A percentile compares a stretch with the other conserved stretches of the same genome.
Evolutionary conservation across 23 tunicate genomes (phyloP).

Genomic region (Trididemnum nubilum): DNA sequence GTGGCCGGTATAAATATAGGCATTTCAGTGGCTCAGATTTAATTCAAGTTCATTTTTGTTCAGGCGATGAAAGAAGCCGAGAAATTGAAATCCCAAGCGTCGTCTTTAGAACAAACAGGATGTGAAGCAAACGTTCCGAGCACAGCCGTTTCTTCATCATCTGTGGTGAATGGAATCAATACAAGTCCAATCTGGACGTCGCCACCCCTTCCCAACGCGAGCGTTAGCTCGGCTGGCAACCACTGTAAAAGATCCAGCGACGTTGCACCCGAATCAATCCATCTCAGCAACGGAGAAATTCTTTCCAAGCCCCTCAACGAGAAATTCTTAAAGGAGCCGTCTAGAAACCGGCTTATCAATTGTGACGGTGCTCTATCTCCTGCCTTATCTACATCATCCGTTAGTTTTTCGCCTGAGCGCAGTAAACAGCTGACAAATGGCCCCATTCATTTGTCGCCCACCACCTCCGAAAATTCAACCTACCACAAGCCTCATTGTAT

Average conservation of each 20-base stretch:
- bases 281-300: slow-evolving; percentile 19
- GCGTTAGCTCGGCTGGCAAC: slow-evolving; percentile 11
- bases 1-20: too few relatives aligned
- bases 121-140: background rate
- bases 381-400: slow-evolving; percentile 23
- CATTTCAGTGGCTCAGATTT: too few relatives aligned
- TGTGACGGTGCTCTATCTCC: slow-evolving; percentile 34
- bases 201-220: slow-evolving; percentile 2
- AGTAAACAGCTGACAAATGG: slow-evolving; percentile 19
- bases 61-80: slow-evolving; percentile 25
- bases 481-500: background rate
- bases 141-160: slow-evolving; percentile 13
- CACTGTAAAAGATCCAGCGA: background rate
- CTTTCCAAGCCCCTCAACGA: slow-evolving; percentile 9
- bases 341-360: slow-evolving; percentile 1
- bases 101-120: background rate
- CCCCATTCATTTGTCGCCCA: background rate
- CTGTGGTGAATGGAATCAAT: slow-evolving; percentile 17
- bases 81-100: background rate
- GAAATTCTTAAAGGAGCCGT: background rate
- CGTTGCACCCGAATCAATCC: slow-evolving; percentile 12
- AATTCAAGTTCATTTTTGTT: background rate
- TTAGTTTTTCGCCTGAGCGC: slow-evolving; percentile 22
- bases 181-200: slow-evolving; percentile 23
- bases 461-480: background rate